Evolutionary conservation across 2,888 invertebrate genomes (phyloP), one percentile per base, ranked within the genome.

Genomic region (Pterostichus madidus): DNA sequence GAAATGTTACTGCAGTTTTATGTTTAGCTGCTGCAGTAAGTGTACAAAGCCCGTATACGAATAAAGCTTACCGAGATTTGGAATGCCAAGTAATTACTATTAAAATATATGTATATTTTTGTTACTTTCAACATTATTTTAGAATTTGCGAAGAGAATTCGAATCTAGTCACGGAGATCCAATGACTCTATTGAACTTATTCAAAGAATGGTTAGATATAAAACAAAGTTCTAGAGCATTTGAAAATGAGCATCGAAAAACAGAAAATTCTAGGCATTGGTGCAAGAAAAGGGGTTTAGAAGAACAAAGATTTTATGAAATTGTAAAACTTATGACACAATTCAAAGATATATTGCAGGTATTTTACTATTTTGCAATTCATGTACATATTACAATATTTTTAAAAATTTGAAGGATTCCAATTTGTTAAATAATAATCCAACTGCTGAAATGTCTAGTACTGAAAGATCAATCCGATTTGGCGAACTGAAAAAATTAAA

Each of bases 131-230:
- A 44, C 39, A 35, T 6, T 32, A 13, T 87, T 89, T 0, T 86
- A 95, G 93, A 93, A 94, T 56, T 92, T 95, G 0, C 92, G 97
- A 53, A 94, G 94, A 90, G 93, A 94, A 0, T 92, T 98, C 49
- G 97, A 98, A 87, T 98, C 98, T 0, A 96, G 97, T 88, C 98
- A 99, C 88, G 99, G 99, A 0, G 99, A 99, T 89, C 97, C 99
- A 0, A 92, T 99, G 84, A 97, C 97, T 0, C 90, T 99, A 0
- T 90, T 99, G 1, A 96, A 96, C 86, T 93, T 96, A 35, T 98
- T 96, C 90, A 94, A 96, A 87, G 95, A 96, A 85, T 99, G 99
- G 99, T 89, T 99, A 52, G 92, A 94, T 86, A 93, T 96, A 46
- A 97, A 97, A 88, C 92, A 94, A 77, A 91, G 92, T 32, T 84